Evolutionary conservation across 2,797 vertebrate genomes (phyloP).

Genomic region (Periparus ater): DNA sequence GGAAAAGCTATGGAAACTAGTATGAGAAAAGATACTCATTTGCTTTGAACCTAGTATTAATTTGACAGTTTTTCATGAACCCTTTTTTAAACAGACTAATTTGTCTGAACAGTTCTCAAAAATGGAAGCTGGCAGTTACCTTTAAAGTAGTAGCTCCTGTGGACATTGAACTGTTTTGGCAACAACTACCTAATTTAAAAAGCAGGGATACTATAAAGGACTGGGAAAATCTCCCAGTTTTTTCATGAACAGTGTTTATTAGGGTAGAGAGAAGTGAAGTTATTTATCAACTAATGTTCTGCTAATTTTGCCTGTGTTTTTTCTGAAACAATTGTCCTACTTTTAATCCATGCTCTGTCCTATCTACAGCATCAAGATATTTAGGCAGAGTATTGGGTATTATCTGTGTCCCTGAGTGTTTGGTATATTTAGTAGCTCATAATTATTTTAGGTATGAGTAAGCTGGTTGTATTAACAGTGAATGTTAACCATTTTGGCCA

Average conservation of each 20-base stretch:
- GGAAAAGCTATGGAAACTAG: neutral
- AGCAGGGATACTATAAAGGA: neutral
- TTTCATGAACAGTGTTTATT: neutral
- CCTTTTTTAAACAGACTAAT: neutral
- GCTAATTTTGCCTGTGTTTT: neutral
- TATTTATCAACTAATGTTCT: neutral
- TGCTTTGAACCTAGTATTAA: neutral
- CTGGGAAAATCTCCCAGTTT: neutral
- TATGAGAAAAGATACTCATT: neutral
- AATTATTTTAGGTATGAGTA: constrained; percentile 43
- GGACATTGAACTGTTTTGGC: neutral
- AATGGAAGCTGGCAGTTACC: neutral
- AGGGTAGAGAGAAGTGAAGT: neutral
- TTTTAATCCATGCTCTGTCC: constrained; percentile 29
- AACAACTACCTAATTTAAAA: neutral
- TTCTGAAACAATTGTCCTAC: constrained; percentile 40
- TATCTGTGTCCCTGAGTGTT: constrained; percentile 47
- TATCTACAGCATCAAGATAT: neutral
- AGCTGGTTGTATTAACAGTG: constrained; percentile 36
- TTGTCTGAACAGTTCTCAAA: neutral
- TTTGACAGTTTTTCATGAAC: neutral
- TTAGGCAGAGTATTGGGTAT: constrained; percentile 45
- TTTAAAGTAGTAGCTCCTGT: neutral
- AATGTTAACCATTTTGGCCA: constrained; percentile 17
- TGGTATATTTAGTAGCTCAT: constrained; percentile 62